Evolutionary conservation across 2,113 vertebrate genomes (phyloP), one percentile per base, ranked within the genome.

Genomic region (Penelope pileata): DNA sequence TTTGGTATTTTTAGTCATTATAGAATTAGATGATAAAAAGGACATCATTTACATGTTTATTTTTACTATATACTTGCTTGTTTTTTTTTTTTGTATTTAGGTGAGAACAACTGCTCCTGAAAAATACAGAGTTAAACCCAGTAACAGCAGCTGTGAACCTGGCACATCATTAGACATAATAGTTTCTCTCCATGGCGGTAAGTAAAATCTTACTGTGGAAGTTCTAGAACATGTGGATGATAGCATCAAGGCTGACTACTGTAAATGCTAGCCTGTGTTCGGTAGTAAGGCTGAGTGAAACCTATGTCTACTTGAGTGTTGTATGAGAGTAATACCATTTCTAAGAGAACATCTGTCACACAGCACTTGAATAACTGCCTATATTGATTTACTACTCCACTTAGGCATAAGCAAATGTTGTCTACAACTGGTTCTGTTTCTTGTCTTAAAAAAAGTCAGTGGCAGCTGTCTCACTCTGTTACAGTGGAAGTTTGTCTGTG

Each of bases 71-170:
- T 43, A 10, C 19, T 48, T 59, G 15, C 13, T 90, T 73, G 38
- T 6, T 69, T 14, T 76, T 86, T n/a, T 19, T 30, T 56, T 94
- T 85, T 84, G 10, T 94, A 40, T 48, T 59, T 96, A 99, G 99
- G 99, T 99, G 27, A 98, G 99, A 96, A 99, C 99, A 83, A 99
- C 99, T 24, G 99, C 99, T 38, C 99, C 99, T 30, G 99, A 99
- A 94, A 99, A 99, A 93, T 99, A 99, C 97, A 97, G 99, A 79
- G 99, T 99, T 85, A 99, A 99, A 95, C 99, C 99, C 54, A 99
- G 99, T 89, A 99, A 99, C 95, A 99, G 98, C 97, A 98, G 97
- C 96, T 99, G 99, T 96, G 99, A 99, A 63, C 98, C 99, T 8
- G 99, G 99, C 26, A 97, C 98, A 13, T 99, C 98, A 0, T 73